Evolutionary conservation across 23 tunicate species (phyloP).

Genomic region (Ciona savignyi): DNA sequence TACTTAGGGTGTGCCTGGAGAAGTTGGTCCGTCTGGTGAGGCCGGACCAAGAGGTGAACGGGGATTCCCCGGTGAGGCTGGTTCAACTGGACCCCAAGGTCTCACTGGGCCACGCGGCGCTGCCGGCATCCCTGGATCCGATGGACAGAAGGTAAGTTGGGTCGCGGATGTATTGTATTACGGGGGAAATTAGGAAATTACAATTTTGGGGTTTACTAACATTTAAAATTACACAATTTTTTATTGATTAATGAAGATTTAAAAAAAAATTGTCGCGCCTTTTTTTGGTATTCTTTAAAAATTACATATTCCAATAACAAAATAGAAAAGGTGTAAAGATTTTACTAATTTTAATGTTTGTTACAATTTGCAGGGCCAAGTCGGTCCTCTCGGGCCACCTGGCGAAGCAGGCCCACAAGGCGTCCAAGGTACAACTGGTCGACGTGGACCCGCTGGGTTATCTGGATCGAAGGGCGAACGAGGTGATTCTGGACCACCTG

Average conservation of each 20-base stretch:
- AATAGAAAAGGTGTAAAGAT: too few relatives aligned
- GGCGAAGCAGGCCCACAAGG: slow-evolving; percentile 89
- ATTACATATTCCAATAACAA: too few relatives aligned
- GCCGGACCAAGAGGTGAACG: slow-evolving; percentile 95
- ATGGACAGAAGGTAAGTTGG: slow-evolving; percentile 76
- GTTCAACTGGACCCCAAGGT: slow-evolving; percentile 74
- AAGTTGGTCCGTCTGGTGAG: slow-evolving; percentile 89
- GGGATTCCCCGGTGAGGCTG: slow-evolving; percentile 93
- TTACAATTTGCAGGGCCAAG: too few relatives aligned
- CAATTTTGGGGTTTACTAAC: too few relatives aligned
- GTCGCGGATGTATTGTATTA: neutral
- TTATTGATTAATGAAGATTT: neutral
- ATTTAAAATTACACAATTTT: too few relatives aligned
- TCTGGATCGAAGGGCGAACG: slow-evolving; percentile 86
- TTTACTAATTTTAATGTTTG: too few relatives aligned
- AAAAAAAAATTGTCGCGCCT: neutral
- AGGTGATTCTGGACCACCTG: slow-evolving; percentile 80
- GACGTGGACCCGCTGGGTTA: slow-evolving; percentile 77
- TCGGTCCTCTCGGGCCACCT: slow-evolving; percentile 53
- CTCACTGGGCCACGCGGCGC: slow-evolving; percentile 66
- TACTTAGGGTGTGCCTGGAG: slow-evolving; percentile 86
- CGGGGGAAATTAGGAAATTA: too few relatives aligned
- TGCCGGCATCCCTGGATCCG: slow-evolving; percentile 77
- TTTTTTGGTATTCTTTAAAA: neutral
- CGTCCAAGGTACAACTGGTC: slow-evolving; percentile 67